A percentile compares a stretch with the other conserved stretches of the same genome.
Evolutionary conservation across 2,888 invertebrate species (phyloP).

Genomic region (Drosophila koepferae): DNA sequence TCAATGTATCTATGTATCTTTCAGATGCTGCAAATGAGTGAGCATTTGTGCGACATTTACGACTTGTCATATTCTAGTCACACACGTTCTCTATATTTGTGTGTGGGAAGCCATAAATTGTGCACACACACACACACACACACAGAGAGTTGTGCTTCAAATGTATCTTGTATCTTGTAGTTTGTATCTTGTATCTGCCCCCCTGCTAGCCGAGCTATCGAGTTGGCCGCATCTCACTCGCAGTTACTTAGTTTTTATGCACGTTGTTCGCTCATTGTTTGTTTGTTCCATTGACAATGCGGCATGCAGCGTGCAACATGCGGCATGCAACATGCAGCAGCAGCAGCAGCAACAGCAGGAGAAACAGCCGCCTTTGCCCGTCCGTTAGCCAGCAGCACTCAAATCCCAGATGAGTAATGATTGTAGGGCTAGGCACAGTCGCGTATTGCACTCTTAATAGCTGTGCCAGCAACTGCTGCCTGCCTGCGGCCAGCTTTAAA

Average conservation of each 20-base stretch:
- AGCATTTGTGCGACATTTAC: constrained; percentile 67
- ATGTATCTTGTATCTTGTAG: constrained; percentile 43
- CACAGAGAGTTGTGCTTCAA: constrained; percentile 40
- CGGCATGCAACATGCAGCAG: constrained; percentile 22
- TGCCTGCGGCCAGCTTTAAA: constrained; percentile 62
- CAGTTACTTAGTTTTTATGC: constrained; percentile 46
- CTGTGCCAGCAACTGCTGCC: constrained; percentile 44
- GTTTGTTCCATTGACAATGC: constrained; percentile 68
- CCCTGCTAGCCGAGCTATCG: constrained; percentile 24
- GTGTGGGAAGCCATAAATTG: constrained; percentile 78
- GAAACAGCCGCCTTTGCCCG: background rate
- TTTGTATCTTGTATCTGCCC: constrained; percentile 35
- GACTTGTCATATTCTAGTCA: constrained; percentile 73
- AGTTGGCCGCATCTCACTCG: constrained; percentile 37
- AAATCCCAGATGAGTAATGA: constrained; percentile 74
- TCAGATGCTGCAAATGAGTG: constrained; percentile 52
- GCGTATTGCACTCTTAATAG: constrained; percentile 61
- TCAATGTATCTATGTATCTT: constrained; percentile 31
- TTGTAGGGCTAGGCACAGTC: constrained; percentile 63
- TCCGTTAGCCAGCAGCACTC: constrained; percentile 5
- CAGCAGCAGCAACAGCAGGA: constrained; percentile 6
- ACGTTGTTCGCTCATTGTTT: constrained; percentile 58
- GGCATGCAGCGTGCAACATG: constrained; percentile 23
- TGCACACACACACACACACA: constrained; percentile 41
- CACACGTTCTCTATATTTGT: constrained; percentile 14